A percentile compares a stretch with the other conserved stretches of the same genome.
Conservation (phyloP, 2,888 invertebrate species). For the Drosophila mimetica region DNA sequence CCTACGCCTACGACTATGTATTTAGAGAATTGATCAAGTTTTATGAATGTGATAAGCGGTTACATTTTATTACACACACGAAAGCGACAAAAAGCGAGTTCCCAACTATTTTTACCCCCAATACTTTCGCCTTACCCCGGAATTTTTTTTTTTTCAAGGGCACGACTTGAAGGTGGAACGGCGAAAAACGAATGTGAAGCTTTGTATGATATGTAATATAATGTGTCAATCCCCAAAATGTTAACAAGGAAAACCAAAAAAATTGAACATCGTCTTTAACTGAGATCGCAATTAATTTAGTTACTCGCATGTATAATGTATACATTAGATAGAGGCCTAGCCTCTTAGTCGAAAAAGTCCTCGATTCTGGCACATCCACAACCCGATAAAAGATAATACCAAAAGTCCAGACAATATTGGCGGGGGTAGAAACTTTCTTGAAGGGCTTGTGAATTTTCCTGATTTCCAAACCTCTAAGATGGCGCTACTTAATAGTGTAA, state of each 20-base stretch:
- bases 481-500: too few species aligned
- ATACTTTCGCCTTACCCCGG: conserved; percentile 32
- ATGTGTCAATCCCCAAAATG: conserved; percentile 71
- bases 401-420: conserved; percentile 5
- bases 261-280: conserved; percentile 9
- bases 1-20: conserved; percentile 57
- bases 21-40: conserved; percentile 62
- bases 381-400: conserved; percentile 1
- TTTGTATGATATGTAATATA: conserved; percentile 78
- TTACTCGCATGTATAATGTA: conserved; percentile 48
- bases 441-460: not conserved
- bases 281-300: conserved; percentile 55
- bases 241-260: conserved; percentile 48
- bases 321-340: conserved; percentile 73
- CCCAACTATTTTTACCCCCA: conserved; percentile 4
- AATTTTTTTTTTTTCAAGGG: conserved; percentile 17
- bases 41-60: conserved; percentile 68
- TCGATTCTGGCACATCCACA: conserved; percentile 38
- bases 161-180: conserved; percentile 8
- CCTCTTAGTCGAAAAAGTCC: conserved; percentile 63
- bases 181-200: conserved; percentile 34
- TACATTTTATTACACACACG: conserved; percentile 57
- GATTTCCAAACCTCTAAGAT: too few species aligned
- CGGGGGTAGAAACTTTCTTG: not conserved
- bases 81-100: conserved; percentile 17